Evolutionary conservation across 2,797 vertebrate genomes (phyloP).

Genomic region (Chaetophractus vellerosus): DNA sequence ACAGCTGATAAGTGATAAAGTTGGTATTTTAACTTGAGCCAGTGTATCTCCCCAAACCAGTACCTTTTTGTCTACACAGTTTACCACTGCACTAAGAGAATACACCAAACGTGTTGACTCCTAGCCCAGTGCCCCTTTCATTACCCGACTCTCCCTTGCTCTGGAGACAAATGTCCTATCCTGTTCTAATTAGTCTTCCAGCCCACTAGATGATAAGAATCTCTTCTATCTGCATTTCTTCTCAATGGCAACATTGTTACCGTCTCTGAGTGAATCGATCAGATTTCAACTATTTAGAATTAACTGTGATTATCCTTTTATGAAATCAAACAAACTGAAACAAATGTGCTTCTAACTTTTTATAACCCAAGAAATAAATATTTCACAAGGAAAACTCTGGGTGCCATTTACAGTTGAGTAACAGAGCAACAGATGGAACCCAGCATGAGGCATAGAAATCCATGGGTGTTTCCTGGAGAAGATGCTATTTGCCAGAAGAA

Average conservation of each 20-base stretch:
- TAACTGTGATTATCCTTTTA: constrained; percentile 47
- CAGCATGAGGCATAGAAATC: constrained; percentile 78
- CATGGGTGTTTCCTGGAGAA: constrained; percentile 81
- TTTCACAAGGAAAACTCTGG: constrained; percentile 59
- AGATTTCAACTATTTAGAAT: constrained; percentile 53
- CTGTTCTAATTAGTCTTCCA: neutral
- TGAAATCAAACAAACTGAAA: constrained; percentile 70
- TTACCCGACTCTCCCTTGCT: neutral
- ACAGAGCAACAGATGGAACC: constrained; percentile 81
- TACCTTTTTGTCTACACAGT: neutral
- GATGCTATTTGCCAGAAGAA: constrained; percentile 82
- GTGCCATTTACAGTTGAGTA: constrained; percentile 76
- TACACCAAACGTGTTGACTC: neutral
- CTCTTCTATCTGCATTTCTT: neutral
- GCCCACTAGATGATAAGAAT: neutral
- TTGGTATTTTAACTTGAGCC: neutral
- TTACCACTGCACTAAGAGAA: neutral
- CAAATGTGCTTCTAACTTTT: constrained; percentile 58
- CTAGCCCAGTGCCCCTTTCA: neutral
- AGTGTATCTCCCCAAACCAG: neutral
- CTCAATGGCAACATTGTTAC: neutral
- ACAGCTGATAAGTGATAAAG: neutral
- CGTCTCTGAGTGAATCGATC: constrained; percentile 13
- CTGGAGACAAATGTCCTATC: neutral
- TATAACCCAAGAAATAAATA: constrained; percentile 65